phyloP scores from a whole-genome alignment of 2,113 vertebrate species.

The Conger conger region DNA sequence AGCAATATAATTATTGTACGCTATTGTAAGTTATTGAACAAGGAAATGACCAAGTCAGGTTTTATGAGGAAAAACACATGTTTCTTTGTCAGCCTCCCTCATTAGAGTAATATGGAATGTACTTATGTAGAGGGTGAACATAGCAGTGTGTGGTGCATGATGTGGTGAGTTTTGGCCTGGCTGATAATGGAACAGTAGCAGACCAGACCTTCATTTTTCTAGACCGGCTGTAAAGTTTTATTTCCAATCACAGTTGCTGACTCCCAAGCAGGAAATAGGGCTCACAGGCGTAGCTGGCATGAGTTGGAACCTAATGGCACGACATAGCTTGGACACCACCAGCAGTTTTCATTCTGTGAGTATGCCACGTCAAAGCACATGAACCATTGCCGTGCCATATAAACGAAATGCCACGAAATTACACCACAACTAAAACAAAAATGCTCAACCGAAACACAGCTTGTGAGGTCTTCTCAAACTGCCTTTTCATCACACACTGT shows the following conservation, averaged over 20 bases:
- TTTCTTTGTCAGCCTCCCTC: conserved; percentile 23
- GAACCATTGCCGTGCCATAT: background rate
- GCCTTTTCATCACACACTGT: background rate
- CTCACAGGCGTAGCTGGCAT: conserved; percentile 30
- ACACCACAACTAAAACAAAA: background rate
- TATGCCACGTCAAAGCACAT: background rate
- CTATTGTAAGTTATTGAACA: conserved; percentile 20
- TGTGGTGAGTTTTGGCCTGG: background rate
- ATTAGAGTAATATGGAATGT: conserved; percentile 31
- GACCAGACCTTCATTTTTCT: conserved; percentile 20
- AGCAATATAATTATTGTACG: conserved; percentile 21
- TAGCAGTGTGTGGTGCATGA: background rate
- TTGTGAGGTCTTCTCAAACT: background rate
- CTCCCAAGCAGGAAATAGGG: conserved; percentile 32
- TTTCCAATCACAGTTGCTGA: conserved; percentile 38
- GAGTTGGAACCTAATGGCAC: conserved; percentile 15
- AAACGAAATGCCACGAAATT: background rate
- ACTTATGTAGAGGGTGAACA: background rate
- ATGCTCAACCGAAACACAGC: background rate
- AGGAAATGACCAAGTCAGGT: conserved; percentile 33
- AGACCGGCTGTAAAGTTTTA: conserved; percentile 40
- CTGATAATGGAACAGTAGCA: conserved; percentile 5
- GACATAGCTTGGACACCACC: conserved; percentile 24
- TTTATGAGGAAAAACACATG: conserved; percentile 36
- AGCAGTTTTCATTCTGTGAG: conserved; percentile 8